phyloP scores from a whole-genome alignment of 2,888 invertebrate species.

The Acanthopleura granulata region DNA sequence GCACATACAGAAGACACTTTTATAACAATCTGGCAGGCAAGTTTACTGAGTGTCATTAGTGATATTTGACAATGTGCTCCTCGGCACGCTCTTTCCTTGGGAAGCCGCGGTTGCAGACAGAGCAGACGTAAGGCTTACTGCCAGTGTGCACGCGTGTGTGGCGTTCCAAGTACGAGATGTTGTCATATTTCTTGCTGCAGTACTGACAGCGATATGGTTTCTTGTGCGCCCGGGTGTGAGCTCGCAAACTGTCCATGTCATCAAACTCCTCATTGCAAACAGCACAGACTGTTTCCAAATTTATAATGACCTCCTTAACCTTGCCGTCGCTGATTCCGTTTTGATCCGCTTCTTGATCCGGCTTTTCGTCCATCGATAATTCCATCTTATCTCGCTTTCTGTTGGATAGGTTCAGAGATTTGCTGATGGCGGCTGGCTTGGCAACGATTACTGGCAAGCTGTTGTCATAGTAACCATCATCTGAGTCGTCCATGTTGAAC shows the following conservation, averaged over 20 bases:
- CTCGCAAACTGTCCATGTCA: neutral
- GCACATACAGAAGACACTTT: too few relatives aligned
- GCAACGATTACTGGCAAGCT: neutral
- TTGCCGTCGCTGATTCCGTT: neutral
- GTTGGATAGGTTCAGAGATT: neutral
- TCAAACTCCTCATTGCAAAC: constrained; percentile 5
- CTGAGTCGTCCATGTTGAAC: neutral
- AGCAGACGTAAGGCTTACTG: neutral
- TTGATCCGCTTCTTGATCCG: neutral
- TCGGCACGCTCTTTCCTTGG: neutral
- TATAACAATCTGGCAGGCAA: too few relatives aligned
- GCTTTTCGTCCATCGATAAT: neutral
- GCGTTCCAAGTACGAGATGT: neutral
- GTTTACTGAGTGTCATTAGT: neutral
- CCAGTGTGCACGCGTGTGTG: constrained; percentile 8
- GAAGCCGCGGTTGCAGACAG: constrained; percentile 4
- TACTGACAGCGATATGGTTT: constrained; percentile 17
- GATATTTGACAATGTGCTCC: constrained; percentile 18
- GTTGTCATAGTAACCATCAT: neutral
- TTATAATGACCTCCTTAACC: neutral
- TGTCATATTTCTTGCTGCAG: constrained; percentile 1
- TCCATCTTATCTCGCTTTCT: neutral
- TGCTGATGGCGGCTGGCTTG: neutral
- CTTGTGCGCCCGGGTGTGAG: constrained; percentile 8
- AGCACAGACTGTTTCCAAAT: neutral